Conservation (phyloP, 2,888 invertebrate species). For the Lagria hirta region DNA sequence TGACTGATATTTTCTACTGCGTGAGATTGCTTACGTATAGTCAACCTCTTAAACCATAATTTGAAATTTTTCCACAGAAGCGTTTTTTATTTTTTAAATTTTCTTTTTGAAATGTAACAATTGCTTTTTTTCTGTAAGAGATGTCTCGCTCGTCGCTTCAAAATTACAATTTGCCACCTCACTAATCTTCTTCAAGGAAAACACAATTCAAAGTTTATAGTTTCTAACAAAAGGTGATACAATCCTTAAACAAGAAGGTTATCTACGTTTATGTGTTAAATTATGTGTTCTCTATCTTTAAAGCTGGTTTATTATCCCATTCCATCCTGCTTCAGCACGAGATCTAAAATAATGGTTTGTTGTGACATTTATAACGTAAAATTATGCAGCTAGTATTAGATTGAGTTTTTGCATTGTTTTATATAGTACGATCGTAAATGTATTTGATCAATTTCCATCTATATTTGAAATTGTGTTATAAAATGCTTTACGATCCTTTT, state of each 20-base stretch:
- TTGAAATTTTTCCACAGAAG: too few relatives aligned
- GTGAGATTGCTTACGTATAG: too few relatives aligned
- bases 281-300: constrained; percentile 19
- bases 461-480: constrained; percentile 22
- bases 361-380: constrained; percentile 12
- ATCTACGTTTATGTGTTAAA: constrained; percentile 35
- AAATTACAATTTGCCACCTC: too few relatives aligned
- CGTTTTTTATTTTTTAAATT: too few relatives aligned
- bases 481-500: constrained; percentile 16
- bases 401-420: constrained; percentile 13
- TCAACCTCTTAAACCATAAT: too few relatives aligned
- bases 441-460: constrained; percentile 19
- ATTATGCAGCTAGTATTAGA: constrained; percentile 9
- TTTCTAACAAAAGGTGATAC: constrained; percentile 37
- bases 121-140: too few relatives aligned
- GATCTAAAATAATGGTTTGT: constrained; percentile 7
- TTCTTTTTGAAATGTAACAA: too few relatives aligned
- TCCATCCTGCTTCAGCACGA: constrained; percentile 7
- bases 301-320: constrained; percentile 14
- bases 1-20: too few relatives aligned
- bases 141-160: too few relatives aligned
- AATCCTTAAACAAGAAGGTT: constrained; percentile 36
- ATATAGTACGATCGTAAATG: constrained; percentile 19
- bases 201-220: too few relatives aligned
- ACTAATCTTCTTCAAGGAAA: too few relatives aligned